Evolutionary conservation across 2,888 invertebrate species (phyloP).

Genomic region (Dicyrtoma fusca): DNA sequence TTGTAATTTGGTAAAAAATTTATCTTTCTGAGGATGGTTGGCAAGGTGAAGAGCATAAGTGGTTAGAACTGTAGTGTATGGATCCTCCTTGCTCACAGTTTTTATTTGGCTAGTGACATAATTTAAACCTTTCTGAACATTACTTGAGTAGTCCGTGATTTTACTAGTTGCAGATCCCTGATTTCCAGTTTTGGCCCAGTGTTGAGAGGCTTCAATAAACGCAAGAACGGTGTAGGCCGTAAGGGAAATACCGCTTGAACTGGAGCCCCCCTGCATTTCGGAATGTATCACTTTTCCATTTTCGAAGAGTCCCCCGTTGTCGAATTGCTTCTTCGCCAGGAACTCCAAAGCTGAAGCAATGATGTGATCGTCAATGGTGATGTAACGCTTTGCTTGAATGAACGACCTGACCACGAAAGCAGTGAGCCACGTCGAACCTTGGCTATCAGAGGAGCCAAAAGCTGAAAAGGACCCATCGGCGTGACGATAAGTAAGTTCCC

Average conservation of each 20-base stretch:
- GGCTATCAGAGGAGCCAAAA: constrained; percentile 72
- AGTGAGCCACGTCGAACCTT: constrained; percentile 82
- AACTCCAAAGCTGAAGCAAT: constrained; percentile 73
- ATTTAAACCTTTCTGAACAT: background rate
- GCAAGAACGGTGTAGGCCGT: constrained; percentile 38
- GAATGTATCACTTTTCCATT: constrained; percentile 70
- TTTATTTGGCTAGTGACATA: background rate
- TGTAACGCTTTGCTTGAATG: constrained; percentile 70
- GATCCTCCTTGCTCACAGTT: constrained; percentile 62
- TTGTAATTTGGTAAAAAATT: constrained; percentile 68
- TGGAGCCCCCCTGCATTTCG: constrained; percentile 71
- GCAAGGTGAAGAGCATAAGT: constrained; percentile 77
- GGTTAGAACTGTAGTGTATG: constrained; percentile 76
- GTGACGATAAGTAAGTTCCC: constrained; percentile 82
- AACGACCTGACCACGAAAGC: constrained; percentile 81
- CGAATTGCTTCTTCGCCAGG: constrained; percentile 72
- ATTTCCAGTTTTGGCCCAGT: background rate
- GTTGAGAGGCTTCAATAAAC: constrained; percentile 29
- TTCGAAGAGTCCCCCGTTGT: constrained; percentile 75
- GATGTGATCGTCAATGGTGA: constrained; percentile 70
- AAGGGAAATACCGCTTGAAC: constrained; percentile 30
- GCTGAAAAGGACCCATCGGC: constrained; percentile 87
- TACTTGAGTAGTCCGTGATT: background rate
- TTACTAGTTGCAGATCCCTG: background rate
- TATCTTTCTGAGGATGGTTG: constrained; percentile 70